Base-by-base conservation (phyloP, 2,888 invertebrate species). In the Cremastinae sp. region DNA sequence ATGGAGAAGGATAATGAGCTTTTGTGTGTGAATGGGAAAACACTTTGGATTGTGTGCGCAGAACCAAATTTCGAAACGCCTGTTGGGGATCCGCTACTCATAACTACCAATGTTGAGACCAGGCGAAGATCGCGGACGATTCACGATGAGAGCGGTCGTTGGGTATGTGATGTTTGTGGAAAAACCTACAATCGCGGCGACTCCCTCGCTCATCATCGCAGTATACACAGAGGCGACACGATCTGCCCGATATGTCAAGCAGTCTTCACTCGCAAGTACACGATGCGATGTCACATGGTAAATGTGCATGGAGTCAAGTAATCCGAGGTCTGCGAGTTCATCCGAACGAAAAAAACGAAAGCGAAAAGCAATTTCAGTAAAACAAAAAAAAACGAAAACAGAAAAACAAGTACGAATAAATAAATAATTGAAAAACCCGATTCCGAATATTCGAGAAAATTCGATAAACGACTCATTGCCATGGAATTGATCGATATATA, bases 31-130 rank as follows among this genome's bases (percentile, higher is more conserved):
- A 83, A 86, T 86, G 86, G 87, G 85, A 86, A 84, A 86, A 84
- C 85, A 86, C 87, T 89, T 89, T 89, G 89, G 88, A 88, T 89
- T 89, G 85, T 89, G 87, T 88, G 88, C 89, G 88, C 88, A 89
- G 89, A 89, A 83, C 75, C 85, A 82, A 85, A 84, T 82, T 84
- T 84, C 84, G 84, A 85, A 83, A 79, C 80, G 81, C 38, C 83
- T 75, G 66, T 79, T 78, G 85, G 85, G 85, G 86, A 87, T 84
- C 87, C 79, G 73, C 82, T 81, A 80, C 83, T 79, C 78, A 78
- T 80, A 79, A 78, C 75, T 18, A 79, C 77, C 58, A 79, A 74
- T 75, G 74, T 36, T 80, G 71, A 70, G 76, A 47, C 58, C 80
- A 88, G 86, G 78, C 86, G 88, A 80, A 86, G 88, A 78, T 83